phyloP scores from a whole-genome alignment of 2,113 vertebrate genomes.

The Callopanchax toddi region DNA sequence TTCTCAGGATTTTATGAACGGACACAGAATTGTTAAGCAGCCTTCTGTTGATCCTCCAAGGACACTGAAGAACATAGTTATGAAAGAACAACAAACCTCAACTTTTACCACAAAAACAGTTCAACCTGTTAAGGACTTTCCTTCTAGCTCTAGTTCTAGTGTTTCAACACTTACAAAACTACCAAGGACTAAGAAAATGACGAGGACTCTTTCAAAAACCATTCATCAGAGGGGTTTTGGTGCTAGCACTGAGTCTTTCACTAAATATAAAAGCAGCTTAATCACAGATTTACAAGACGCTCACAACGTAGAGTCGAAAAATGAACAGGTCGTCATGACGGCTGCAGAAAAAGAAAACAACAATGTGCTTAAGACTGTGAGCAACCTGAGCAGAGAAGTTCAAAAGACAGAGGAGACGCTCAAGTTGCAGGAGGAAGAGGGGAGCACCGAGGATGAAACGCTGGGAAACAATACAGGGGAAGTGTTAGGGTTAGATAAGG shows the following conservation, averaged over 20 bases:
- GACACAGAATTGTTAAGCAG: slow-evolving; percentile 22
- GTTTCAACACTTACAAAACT: not conserved
- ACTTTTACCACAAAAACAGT: not conserved
- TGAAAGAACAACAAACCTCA: slow-evolving; percentile 6
- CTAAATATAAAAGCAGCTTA: no score
- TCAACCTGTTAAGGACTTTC: slow-evolving; percentile 4
- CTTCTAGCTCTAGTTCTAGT: slow-evolving; percentile 20
- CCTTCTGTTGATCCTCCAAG: slow-evolving; percentile 7
- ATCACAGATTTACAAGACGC: slow-evolving; percentile 1
- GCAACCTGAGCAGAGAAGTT: not conserved
- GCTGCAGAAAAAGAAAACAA: slow-evolving; percentile 7
- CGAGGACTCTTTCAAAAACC: slow-evolving; percentile 18
- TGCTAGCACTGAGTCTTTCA: not conserved
- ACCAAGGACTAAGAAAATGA: slow-evolving; percentile 17
- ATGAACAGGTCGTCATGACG: slow-evolving; percentile 16
- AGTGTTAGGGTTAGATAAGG: slow-evolving; percentile 21
- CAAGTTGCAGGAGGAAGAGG: slow-evolving; percentile 8
- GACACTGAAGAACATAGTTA: not conserved
- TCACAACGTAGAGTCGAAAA: slow-evolving; percentile 9
- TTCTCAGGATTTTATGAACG: slow-evolving; percentile 3
- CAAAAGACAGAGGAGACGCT: slow-evolving; percentile 11
- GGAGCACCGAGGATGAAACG: slow-evolving; percentile 4
- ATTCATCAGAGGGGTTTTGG: slow-evolving; percentile 3
- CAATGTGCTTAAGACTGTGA: slow-evolving; percentile 4
- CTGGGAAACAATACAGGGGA: slow-evolving; percentile 8